These are phyloP conservation scores for Diarsia brunnea DNA, from an alignment of 2,888 invertebrate species.

Conservation along the genomic window DNA sequence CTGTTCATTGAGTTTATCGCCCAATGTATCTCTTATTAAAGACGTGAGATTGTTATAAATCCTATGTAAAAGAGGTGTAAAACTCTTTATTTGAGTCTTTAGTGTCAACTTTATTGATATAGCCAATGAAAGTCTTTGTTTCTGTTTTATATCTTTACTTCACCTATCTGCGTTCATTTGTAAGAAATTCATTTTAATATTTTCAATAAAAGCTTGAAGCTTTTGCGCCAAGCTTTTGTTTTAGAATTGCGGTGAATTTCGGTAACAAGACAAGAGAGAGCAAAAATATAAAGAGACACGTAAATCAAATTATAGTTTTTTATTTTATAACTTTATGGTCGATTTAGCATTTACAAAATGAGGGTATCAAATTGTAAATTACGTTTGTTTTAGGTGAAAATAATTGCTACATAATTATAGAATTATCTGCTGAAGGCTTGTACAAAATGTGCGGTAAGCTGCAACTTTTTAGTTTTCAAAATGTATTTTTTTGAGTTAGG, in stretches of 20 bases:
- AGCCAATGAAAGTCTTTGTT: conserved; percentile 7
- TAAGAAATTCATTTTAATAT: background rate
- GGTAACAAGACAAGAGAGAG: background rate
- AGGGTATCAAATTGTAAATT: conserved; percentile 20
- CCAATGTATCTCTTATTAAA: conserved; percentile 25
- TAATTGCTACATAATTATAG: background rate
- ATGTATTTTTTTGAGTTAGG: background rate
- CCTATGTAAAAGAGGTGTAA: conserved; percentile 13
- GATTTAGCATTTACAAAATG: conserved; percentile 8
- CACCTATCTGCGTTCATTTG: background rate
- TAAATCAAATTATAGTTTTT: conserved; percentile 7
- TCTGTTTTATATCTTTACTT: conserved; percentile 27
- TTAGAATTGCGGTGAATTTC: conserved; percentile 13
- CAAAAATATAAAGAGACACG: background rate
- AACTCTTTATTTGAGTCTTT: conserved; percentile 14
- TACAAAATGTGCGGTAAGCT: background rate
- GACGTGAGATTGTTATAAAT: conserved; percentile 15
- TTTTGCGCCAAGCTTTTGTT: conserved; percentile 15
- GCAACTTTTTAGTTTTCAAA: background rate
- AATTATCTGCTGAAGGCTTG: background rate
- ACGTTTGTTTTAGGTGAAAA: conserved; percentile 10
- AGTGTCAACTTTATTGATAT: conserved; percentile 30
- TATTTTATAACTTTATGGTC: background rate
- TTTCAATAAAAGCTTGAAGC: conserved; percentile 9
- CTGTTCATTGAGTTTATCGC: conserved; percentile 21